Conservation (phyloP, 2,113 vertebrate species). For the Numida meleagris region DNA sequence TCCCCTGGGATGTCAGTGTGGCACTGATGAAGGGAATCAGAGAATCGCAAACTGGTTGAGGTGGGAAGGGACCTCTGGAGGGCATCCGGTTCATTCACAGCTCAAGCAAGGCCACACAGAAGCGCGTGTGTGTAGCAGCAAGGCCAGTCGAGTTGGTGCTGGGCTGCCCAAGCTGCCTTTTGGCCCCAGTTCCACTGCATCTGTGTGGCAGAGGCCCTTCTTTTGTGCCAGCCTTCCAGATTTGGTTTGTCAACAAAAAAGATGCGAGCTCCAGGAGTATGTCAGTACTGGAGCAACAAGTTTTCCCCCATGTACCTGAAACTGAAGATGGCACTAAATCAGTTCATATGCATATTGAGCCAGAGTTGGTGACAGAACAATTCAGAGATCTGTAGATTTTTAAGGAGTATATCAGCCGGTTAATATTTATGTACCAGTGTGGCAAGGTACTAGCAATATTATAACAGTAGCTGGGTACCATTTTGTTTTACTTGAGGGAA, state of each 20-base stretch:
- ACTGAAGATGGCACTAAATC: not conserved
- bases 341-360: not conserved
- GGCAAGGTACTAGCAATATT: conserved; percentile 71
- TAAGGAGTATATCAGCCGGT: conserved; percentile 48
- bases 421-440: conserved; percentile 71
- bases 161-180: not conserved
- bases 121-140: not conserved
- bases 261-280: not conserved
- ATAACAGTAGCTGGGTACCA: conserved; percentile 76
- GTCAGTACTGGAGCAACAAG: accelerated
- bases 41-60: not conserved
- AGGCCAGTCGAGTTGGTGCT: not conserved
- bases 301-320: not conserved
- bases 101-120: not conserved
- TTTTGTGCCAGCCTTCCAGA: not conserved
- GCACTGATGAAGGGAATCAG: not conserved
- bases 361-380: not conserved
- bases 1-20: not conserved
- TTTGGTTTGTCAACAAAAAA: not conserved
- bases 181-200: accelerated
- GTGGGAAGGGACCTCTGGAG: not conserved
- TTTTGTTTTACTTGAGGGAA: conserved; percentile 86
- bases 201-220: accelerated
- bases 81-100: not conserved
- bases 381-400: conserved; percentile 36